Evolutionary conservation across 2,888 invertebrate genomes (phyloP), one percentile per base, ranked within the genome.

Genomic region (Tachina lurida): DNA sequence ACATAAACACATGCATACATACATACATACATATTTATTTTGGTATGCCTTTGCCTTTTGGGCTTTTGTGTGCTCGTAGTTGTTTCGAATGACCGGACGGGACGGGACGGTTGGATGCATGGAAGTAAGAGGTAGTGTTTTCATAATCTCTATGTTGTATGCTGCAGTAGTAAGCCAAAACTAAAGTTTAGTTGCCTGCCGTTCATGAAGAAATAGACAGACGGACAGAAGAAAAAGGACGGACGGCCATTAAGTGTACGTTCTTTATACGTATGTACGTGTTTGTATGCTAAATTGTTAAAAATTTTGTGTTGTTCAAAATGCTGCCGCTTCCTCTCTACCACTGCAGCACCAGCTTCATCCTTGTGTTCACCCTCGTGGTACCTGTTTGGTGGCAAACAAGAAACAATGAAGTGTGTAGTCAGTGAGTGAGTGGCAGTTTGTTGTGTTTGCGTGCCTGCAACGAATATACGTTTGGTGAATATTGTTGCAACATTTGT

Each of bases 401-500:
- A 56, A 10, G 54, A 19, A 22, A 3, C 22, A 49, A 17, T 47
- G 12, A 31, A 39, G 13, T 13, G 7, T 31, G 31, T 31, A 39
- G 22, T 31, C 3, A 58, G 22, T 58, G n/a, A 47, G 39, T 45
- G 74, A 67, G 74, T 78, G 74, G 63, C 63, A 74, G 65, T 75
- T 49, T 65, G 22, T 10, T 84, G 78, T 49, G 54, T 54, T 82
- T 84, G 80, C 80, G 76, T 80, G 80, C 73, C 84, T 76, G 71
- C 58, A 65, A 62, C 75, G 75, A 75, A 82, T 82, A 77, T 83
- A 73, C 52, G 65, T 56, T 79, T 78, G 60, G 19, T 52, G 41
- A 71, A 71, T 73, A 75, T 74, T 78, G 81, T 74, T 78, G 81
- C 75, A 85, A 85, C 82, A 82, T 82, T 82, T 83, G 54, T 82